A percentile compares a stretch with the other conserved stretches of the same genome.
phyloP scores from a whole-genome alignment of 2,797 vertebrate species.

The Neomorphus geoffroyi region DNA sequence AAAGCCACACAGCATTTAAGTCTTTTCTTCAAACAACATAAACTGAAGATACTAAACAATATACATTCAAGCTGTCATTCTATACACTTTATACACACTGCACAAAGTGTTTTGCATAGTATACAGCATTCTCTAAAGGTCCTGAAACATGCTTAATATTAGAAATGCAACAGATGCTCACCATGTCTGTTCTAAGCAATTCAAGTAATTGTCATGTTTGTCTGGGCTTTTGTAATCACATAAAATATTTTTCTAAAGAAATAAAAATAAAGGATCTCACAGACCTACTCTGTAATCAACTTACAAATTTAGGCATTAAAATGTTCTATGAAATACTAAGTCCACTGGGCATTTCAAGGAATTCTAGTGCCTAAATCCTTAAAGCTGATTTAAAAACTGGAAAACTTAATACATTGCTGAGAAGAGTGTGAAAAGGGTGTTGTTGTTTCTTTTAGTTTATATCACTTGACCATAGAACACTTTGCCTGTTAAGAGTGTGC shows the following conservation, averaged over 20 bases:
- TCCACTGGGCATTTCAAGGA: neutral
- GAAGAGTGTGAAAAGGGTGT: accelerated
- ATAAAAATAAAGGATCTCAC: neutral
- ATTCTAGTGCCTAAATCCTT: neutral
- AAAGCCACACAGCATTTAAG: neutral
- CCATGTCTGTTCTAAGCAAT: neutral
- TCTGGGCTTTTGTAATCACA: neutral
- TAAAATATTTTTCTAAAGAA: too few species aligned
- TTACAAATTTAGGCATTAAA: neutral
- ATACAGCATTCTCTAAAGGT: neutral
- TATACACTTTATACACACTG: neutral
- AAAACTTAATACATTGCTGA: neutral
- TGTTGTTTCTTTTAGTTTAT: neutral
- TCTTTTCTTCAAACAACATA: neutral
- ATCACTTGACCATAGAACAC: neutral
- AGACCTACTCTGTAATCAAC: neutral
- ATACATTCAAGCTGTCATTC: neutral
- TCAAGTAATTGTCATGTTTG: neutral
- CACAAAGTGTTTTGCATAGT: neutral
- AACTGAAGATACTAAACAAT: neutral
- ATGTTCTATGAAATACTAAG: neutral
- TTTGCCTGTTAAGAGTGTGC: too few species aligned
- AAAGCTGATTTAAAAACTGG: neutral
- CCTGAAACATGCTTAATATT: neutral
- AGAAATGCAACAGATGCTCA: neutral